Evolutionary conservation across 2,797 vertebrate species (phyloP), one percentile per base, ranked within the genome.

Genomic region (Sphaeramia orbicularis): DNA sequence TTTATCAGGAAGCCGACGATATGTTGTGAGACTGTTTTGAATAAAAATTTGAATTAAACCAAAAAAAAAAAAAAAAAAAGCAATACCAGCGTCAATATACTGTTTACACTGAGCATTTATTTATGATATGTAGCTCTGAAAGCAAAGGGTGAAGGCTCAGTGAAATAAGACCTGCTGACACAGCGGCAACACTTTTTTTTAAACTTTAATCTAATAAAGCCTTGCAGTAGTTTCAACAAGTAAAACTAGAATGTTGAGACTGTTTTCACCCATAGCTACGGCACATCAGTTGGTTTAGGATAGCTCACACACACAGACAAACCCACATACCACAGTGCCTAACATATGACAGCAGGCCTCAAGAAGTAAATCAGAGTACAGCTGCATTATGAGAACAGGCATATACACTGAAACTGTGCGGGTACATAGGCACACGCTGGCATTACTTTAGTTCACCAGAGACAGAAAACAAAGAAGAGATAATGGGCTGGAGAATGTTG

Each of bases 331-430:
- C 83, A 62, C 75, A 73, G 71, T 55, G 71, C 76, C 83, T 84
- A 84, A 84, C 51, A 71, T 71, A 76, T 79, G 89, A 88, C 76
- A 80, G 83, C 55, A 48, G 78, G 71, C 58, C 73, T 90, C 90
- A 85, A 82, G 77, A 92, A 93, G 92, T 93, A 94, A 84, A 81
- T 59, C 12, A 4, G 38, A 58, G 62, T 43, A 18, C 77, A 89
- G 85, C 79, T 89, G 85, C 66, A 74, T 56, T 54, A 43, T 16
- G 59, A 66, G 53, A 54, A 48, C 56, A 77, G 53, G 72, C 74
- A 69, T 67, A 74, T 50, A 57, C 50, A 65, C 54, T 63, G 53
- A 60, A 63, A 60, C 30, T 55, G 73, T 24, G 10, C 16, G 2
- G 35, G 59, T 15, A 48, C 21, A 61, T 38, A 48, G 43, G n/a